Conservation (phyloP, 2,797 vertebrate genomes). For the Megaceryle alcyon region DNA sequence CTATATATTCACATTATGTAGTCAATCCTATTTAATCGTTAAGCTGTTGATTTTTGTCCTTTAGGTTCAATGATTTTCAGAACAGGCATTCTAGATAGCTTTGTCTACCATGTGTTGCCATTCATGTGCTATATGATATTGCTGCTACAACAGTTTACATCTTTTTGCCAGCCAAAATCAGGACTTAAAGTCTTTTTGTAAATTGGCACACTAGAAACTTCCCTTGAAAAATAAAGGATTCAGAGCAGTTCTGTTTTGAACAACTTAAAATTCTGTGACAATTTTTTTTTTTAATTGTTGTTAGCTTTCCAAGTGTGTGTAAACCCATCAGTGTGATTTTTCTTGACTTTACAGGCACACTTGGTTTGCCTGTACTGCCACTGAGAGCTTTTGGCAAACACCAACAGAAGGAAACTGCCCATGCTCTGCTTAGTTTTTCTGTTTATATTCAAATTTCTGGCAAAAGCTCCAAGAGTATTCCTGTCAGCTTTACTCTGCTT, state of each 20-base stretch:
- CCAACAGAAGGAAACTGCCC: conserved; percentile 34
- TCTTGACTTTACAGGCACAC: conserved; percentile 9
- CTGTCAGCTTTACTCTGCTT: conserved; percentile 40
- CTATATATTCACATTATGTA: neutral
- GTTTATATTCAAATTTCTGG: conserved; percentile 43
- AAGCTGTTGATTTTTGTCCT: neutral
- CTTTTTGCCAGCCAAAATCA: neutral
- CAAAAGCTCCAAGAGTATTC: conserved; percentile 20
- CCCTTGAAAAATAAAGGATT: neutral
- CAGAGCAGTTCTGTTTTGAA: neutral
- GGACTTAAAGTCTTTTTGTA: neutral
- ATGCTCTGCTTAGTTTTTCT: conserved; percentile 27
- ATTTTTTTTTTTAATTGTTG: neutral
- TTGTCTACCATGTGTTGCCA: neutral
- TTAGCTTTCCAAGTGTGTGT: conserved; percentile 30
- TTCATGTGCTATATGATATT: neutral
- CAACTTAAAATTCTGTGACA: neutral
- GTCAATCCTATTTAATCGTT: neutral
- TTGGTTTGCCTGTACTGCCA: conserved; percentile 40
- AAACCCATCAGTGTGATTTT: conserved; percentile 10
- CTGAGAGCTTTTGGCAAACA: conserved; percentile 43
- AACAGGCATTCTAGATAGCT: neutral
- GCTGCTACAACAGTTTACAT: neutral
- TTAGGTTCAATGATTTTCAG: neutral
- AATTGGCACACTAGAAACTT: neutral